Conservation (phyloP, 2,888 invertebrate genomes). For the Dicranocentrus wangi region DNA sequence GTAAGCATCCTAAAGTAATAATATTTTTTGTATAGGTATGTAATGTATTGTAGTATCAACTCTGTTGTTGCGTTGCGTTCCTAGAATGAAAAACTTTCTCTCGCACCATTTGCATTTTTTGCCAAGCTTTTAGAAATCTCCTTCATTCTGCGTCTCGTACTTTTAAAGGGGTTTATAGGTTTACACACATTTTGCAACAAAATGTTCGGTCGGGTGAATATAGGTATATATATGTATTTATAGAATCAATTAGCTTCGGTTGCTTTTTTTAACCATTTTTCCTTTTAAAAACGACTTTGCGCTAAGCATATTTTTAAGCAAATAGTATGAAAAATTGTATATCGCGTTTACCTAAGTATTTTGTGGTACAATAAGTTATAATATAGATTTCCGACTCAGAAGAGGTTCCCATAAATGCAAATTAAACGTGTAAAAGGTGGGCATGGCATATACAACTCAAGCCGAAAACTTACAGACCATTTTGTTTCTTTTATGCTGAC, state of each 20-base stretch:
- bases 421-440: neutral
- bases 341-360: neutral
- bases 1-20: conserved; percentile 15
- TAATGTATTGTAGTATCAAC: conserved; percentile 7
- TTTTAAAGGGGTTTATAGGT: neutral
- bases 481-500: neutral
- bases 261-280: neutral
- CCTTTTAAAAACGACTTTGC: neutral
- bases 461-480: no score
- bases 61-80: conserved; percentile 19
- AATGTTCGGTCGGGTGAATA: neutral
- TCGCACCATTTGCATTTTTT: neutral
- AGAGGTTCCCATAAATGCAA: no score
- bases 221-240: neutral
- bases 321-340: conserved; percentile 17
- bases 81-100: conserved; percentile 2
- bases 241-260: neutral
- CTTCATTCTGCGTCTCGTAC: neutral
- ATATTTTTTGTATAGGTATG: neutral
- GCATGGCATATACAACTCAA: neutral
- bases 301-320: conserved; percentile 1
- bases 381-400: no score
- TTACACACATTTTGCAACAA: neutral
- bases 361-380: no score
- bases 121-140: conserved; percentile 22